Conservation (phyloP, 2,113 vertebrate species). For the Actinemys pallida region DNA sequence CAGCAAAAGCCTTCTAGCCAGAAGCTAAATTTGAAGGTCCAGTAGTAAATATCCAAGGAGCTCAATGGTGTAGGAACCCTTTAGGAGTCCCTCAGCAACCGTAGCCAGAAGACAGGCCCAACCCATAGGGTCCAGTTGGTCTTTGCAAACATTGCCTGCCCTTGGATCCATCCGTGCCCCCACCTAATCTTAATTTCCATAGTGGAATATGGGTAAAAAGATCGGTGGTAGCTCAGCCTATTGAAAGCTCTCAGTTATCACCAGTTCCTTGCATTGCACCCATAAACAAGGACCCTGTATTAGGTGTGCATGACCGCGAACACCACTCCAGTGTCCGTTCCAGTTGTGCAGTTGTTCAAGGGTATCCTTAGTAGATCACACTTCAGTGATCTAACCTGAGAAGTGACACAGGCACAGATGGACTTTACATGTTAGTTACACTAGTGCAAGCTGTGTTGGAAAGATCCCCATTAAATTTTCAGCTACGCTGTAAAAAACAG, state of each 20-base stretch:
- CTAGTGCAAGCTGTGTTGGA: background rate
- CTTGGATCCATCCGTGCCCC: accelerated
- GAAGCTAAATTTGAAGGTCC: no score
- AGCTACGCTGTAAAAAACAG: background rate
- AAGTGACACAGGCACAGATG: background rate
- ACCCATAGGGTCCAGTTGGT: no score
- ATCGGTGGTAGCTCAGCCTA: background rate
- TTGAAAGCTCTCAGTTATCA: no score
- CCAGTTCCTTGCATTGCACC: no score
- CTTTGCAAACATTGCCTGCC: background rate
- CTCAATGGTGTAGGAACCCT: background rate
- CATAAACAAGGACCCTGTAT: no score
- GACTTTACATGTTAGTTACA: background rate
- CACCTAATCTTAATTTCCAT: background rate
- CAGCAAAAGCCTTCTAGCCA: accelerated
- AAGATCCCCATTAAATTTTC: background rate
- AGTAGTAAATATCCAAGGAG: no score
- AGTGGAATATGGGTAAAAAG: background rate
- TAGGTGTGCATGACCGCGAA: no score
- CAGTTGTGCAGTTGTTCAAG: no score
- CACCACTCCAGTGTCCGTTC: no score
- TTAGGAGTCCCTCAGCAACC: background rate
- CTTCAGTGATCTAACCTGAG: no score
- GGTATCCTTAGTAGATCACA: no score
- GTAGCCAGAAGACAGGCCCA: no score